Conservation (phyloP, 2,888 invertebrate species). For the Drosophila heteroneura region DNA sequence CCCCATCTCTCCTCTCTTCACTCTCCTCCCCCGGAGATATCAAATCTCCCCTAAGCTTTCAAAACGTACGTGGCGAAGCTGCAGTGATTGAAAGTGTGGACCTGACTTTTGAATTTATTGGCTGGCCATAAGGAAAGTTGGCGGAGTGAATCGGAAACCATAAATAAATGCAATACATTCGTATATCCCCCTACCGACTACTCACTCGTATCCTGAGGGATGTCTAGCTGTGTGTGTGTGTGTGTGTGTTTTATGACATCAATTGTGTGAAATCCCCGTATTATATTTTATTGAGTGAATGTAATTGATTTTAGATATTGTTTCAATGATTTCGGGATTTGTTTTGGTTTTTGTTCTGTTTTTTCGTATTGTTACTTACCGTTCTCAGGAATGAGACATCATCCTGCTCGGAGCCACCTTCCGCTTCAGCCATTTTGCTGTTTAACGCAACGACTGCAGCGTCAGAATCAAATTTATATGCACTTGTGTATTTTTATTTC, state of each 20-base stretch:
- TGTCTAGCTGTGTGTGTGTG: constrained; percentile 5
- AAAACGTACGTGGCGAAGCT: constrained; percentile 40
- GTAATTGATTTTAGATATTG: constrained; percentile 82
- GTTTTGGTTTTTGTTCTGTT: not conserved
- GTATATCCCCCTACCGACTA: constrained; percentile 25
- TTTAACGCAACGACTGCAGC: constrained; percentile 76
- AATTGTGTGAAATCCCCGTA: constrained; percentile 75
- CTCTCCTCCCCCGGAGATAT: constrained; percentile 10
- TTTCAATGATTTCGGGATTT: constrained; percentile 38
- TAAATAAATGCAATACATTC: constrained; percentile 56
- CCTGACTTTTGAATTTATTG: constrained; percentile 76
- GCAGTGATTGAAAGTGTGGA: constrained; percentile 75
- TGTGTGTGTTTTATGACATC: constrained; percentile 69
- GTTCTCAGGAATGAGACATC: constrained; percentile 99
- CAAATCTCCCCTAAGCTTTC: constrained; percentile 53
- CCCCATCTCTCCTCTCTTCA: constrained; percentile 40
- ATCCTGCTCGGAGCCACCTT: constrained; percentile 99
- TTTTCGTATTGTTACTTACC: constrained; percentile 88
- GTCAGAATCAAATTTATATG: constrained; percentile 51
- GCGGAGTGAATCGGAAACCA: constrained; percentile 43
- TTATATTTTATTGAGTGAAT: constrained; percentile 81
- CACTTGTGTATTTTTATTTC: constrained; percentile 52
- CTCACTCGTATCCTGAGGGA: not conserved
- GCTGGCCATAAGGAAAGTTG: constrained; percentile 73
- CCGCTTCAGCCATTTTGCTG: constrained; percentile 93